phyloP scores from a whole-genome alignment of 1,140 invertebrate genomes.

The Drosophila prosaltans region DNA sequence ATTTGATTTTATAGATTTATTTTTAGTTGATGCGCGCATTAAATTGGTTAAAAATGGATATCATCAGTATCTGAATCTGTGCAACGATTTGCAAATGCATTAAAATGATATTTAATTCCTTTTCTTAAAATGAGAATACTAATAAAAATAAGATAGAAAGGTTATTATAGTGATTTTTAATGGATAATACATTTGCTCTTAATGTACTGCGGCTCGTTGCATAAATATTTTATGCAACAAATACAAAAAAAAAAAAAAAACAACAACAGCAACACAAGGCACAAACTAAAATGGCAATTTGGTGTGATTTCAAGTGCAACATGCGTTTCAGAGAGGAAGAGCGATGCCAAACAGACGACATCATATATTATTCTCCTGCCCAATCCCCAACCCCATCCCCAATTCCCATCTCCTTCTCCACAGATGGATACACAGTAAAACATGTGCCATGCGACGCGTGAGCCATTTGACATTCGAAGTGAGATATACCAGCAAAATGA shows the following conservation, averaged over 20 bases:
- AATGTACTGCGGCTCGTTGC: conserved; percentile 54
- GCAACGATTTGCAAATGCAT: conserved; percentile 34
- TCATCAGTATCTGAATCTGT: conserved; percentile 17
- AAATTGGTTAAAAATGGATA: conserved; percentile 56
- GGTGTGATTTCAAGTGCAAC: conserved; percentile 68
- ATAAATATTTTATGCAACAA: conserved; percentile 65
- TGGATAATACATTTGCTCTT: conserved; percentile 53
- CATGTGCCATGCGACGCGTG: conserved; percentile 49
- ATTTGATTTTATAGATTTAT: conserved; percentile 67
- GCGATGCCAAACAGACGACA: conserved; percentile 3
- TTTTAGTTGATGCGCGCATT: conserved; percentile 76
- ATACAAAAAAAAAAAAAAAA: conserved; percentile 14
- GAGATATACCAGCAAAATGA: conserved; percentile 21
- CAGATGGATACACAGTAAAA: conserved; percentile 16
- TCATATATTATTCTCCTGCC: conserved; percentile 13
- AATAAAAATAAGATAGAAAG: conserved; percentile 48
- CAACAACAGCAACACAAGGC: conserved; percentile 17
- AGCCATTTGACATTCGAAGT: conserved; percentile 75
- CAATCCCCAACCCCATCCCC: conserved; percentile 35
- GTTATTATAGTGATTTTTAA: conserved; percentile 68
- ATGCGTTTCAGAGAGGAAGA: conserved; percentile 23
- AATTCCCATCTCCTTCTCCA: conserved; percentile 20
- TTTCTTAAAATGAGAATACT: conserved; percentile 16
- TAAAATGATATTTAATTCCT: conserved; percentile 15
- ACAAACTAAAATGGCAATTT: conserved; percentile 55